Evolutionary conservation across 2,113 vertebrate species (phyloP).

Genomic region (Leiothrix lutea): DNA sequence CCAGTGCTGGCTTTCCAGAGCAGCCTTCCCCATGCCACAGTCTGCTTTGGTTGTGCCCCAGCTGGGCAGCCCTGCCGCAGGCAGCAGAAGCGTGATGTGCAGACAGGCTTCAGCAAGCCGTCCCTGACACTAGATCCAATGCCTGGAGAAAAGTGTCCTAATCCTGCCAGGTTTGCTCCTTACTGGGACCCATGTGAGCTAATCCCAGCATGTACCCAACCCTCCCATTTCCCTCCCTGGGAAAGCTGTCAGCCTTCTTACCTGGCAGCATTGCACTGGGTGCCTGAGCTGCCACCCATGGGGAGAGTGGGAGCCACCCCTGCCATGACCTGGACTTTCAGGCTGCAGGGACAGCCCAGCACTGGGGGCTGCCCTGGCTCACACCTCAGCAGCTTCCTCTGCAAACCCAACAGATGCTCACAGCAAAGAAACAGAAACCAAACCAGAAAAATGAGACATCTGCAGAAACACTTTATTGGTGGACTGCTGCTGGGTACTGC

Average conservation of each 20-base stretch:
- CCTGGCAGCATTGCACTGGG: neutral
- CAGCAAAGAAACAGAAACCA: constrained; percentile 13
- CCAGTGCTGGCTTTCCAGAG: neutral
- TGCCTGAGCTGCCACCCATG: neutral
- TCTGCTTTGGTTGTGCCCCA: neutral
- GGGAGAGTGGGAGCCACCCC: neutral
- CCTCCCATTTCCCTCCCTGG: neutral
- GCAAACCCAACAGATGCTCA: neutral
- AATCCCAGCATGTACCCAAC: neutral
- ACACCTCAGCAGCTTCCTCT: neutral
- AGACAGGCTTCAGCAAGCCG: neutral
- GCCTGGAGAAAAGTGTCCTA: neutral
- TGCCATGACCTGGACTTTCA: neutral
- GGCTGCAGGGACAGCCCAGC: neutral
- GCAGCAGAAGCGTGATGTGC: neutral
- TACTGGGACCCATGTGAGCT: neutral
- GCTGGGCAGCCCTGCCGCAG: neutral
- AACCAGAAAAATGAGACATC: neutral
- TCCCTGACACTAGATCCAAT: neutral
- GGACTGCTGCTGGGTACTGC: neutral
- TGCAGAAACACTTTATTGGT: neutral
- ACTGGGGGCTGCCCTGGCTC: neutral
- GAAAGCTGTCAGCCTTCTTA: neutral
- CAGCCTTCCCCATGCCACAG: neutral
- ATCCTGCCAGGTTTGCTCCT: neutral